Evolutionary conservation across 1,140 invertebrate genomes (phyloP).

Genomic region (Danaus plexippus): DNA sequence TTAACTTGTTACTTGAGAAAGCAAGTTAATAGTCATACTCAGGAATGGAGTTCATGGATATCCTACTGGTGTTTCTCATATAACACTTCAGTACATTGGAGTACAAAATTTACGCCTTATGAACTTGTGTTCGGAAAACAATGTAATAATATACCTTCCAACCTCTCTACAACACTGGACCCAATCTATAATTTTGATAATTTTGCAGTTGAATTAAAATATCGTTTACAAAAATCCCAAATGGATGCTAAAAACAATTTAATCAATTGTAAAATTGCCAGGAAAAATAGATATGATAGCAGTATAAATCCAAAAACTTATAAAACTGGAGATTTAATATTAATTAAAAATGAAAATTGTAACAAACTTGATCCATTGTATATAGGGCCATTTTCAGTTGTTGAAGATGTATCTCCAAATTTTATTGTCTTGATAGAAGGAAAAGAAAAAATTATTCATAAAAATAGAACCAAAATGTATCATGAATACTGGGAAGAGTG

Average conservation of each 20-base stretch:
- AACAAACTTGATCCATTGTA: slow-evolving; percentile 14
- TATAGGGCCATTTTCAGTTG: slow-evolving; percentile 11
- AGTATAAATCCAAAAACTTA: slow-evolving; percentile 13
- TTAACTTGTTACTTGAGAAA: slow-evolving; percentile 13
- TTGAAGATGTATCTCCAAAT: slow-evolving; percentile 10
- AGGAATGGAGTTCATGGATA: slow-evolving; percentile 12
- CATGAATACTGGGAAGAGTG: too few species aligned
- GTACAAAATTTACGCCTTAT: slow-evolving; percentile 7
- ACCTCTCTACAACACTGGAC: slow-evolving; percentile 6
- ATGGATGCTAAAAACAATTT: too few species aligned
- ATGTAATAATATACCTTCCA: slow-evolving; percentile 9
- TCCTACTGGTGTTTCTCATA: slow-evolving; percentile 12
- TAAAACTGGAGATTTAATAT: slow-evolving; percentile 15
- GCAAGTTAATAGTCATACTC: slow-evolving; percentile 10
- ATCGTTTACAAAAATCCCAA: slow-evolving; percentile 10
- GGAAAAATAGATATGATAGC: slow-evolving; percentile 15
- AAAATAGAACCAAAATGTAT: too few species aligned
- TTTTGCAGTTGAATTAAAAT: slow-evolving; percentile 12
- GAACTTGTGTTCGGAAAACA: too few species aligned
- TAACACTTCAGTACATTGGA: slow-evolving; percentile 11
- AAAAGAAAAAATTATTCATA: too few species aligned
- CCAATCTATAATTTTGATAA: too few species aligned
- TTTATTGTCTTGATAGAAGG: slow-evolving; percentile 5
- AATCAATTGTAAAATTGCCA: slow-evolving; percentile 9
- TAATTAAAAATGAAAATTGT: slow-evolving; percentile 13